These are phyloP conservation scores for Radopholus similis DNA, from an alignment of 1,140 invertebrate genomes.

Conservation along the genomic window DNA sequence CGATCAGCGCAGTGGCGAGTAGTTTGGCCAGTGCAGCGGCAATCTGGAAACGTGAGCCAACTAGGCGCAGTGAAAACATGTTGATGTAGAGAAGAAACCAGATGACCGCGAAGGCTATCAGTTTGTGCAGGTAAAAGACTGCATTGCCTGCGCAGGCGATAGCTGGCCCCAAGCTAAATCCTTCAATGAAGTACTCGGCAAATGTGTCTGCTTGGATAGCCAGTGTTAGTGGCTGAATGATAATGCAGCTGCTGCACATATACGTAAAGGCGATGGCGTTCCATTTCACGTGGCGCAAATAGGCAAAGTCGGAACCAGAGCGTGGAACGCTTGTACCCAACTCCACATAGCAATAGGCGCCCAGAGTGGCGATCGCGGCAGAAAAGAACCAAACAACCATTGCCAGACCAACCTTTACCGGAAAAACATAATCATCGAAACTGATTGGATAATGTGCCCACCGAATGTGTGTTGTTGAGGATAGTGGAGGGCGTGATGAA, in stretches of 20 bases:
- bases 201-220: slow-evolving; percentile 45
- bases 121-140: slow-evolving; percentile 5
- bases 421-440: not conserved
- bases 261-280: slow-evolving; percentile 41
- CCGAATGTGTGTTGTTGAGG: slow-evolving; percentile 45
- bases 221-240: slow-evolving; percentile 45
- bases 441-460: not conserved
- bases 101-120: slow-evolving; percentile 20
- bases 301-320: slow-evolving; percentile 49
- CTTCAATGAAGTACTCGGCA: slow-evolving; percentile 41
- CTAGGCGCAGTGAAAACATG: slow-evolving; percentile 40
- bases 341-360: slow-evolving; percentile 61
- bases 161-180: slow-evolving; percentile 24
- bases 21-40: slow-evolving; percentile 43
- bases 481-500: slow-evolving; percentile 78
- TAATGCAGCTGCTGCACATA: slow-evolving; percentile 41
- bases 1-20: slow-evolving; percentile 26
- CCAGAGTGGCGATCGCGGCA: slow-evolving; percentile 44
- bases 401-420: slow-evolving; percentile 42
- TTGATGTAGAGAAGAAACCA: slow-evolving; percentile 42
- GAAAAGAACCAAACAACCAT: slow-evolving; percentile 42
- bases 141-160: not conserved
- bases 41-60: slow-evolving; percentile 48
- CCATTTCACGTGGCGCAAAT: slow-evolving; percentile 49
- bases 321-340: slow-evolving; percentile 42